Percentiles rank a stretch among this genome's conserved stretches.
Evolutionary conservation across 2,113 vertebrate genomes (phyloP).

Genomic region (Vulpes ferrilata): DNA sequence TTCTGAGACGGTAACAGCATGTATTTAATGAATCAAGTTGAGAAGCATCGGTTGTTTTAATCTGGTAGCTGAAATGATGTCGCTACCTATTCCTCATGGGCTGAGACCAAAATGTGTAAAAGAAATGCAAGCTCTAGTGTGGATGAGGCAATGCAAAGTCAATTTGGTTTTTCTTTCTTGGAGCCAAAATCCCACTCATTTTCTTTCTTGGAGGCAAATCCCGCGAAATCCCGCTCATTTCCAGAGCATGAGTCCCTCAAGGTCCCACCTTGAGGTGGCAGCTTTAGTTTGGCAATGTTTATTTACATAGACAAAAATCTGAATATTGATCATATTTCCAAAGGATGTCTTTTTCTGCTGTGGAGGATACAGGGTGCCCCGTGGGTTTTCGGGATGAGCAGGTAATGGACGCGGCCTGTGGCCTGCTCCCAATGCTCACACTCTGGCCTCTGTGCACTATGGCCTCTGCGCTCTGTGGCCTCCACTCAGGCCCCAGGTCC

Average conservation of each 20-base stretch:
- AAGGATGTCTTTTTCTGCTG: not conserved
- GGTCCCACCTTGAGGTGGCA: not conserved
- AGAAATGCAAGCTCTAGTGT: not conserved
- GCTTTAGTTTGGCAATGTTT: not conserved
- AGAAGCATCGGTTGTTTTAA: not conserved
- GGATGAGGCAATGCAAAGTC: not conserved
- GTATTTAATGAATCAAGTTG: not conserved
- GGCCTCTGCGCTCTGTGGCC: not conserved
- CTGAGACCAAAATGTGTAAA: not conserved
- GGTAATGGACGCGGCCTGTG: fast-evolving
- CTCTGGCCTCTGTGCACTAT: no score
- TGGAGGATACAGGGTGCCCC: not conserved
- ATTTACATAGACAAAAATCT: not conserved
- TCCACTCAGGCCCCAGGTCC: fast-evolving
- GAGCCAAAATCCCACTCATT: not conserved
- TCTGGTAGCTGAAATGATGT: not conserved
- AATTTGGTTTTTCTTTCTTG: not conserved
- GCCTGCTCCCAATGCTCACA: not conserved
- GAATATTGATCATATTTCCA: not conserved
- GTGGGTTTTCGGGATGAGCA: not conserved
- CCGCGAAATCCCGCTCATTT: not conserved
- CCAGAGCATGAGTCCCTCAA: not conserved
- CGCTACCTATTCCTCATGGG: not conserved
- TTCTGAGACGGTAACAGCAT: not conserved
- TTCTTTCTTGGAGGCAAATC: not conserved